Evolutionary conservation across 2,888 invertebrate species (phyloP), one percentile per base, ranked within the genome.

Genomic region (Ormyrus thymus): DNA sequence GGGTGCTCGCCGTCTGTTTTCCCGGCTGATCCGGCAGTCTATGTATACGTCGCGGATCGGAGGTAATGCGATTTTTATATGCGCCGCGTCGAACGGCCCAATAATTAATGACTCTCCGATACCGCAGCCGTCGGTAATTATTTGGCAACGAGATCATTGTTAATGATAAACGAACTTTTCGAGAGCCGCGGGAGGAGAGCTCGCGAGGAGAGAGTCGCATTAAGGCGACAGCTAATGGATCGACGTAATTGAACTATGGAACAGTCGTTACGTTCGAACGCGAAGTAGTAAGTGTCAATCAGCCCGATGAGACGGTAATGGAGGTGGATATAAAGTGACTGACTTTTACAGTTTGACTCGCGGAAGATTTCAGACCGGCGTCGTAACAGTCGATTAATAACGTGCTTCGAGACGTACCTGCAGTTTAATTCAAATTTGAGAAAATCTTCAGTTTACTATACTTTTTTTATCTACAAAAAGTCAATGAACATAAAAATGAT

Each of bases 41-140:
- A 85, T n/a, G n/a, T 84, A 82, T 3, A 29, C 86, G 86, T 85
- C 85, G 86, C 86, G 86, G 84, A 85, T 85, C 84, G 85, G 64
- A 11, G n/a, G n/a, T 89, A 88, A 89, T 89, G 85, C 82, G 87
- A 88, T 87, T 89, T 89, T 89, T 84, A 88, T 88, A 82, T 82
- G 84, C 82, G 68, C 69, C 6, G 45, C 64, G 59, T 66, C 82
- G 76, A 80, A 82, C 78, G 69, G 53, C 7, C 45, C 43, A 55
- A 76, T 88, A 87, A 88, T 88, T 88, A 88, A 88, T 88, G 87
- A 87, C 86, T 78, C 7, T n/a, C 6, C 46, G 83, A 79, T 81
- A 81, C 81, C 78, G 81, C 46, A 55, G 55, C 56, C 46, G 56
- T 59, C 45, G n/a, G 13, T 48, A 65, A 70, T 76, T 65, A 43